Conservation (phyloP, 2,888 invertebrate species). For the Amphipyra berbera region DNA sequence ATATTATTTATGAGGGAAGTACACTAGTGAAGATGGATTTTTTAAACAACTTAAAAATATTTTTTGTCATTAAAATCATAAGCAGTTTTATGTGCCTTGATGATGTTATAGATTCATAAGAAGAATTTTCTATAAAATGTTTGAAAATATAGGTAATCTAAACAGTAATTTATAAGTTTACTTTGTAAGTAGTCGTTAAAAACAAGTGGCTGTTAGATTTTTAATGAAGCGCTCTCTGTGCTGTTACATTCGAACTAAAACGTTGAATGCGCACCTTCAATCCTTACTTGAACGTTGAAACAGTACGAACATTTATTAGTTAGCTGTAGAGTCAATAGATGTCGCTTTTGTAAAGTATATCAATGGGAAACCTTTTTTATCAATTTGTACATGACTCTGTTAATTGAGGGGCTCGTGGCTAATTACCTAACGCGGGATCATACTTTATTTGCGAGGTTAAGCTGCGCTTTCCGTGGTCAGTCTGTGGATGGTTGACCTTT, state of each 20-base stretch:
- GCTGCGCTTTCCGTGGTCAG: no score
- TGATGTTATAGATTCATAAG: neutral
- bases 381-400: no score
- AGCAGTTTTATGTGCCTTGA: no score
- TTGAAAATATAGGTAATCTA: conserved; percentile 1
- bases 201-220: neutral
- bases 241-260: conserved; percentile 7
- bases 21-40: neutral
- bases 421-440: no score
- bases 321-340: conserved; percentile 4
- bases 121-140: neutral
- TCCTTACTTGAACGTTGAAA: neutral
- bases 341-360: conserved; percentile 23
- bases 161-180: neutral
- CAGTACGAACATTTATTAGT: conserved; percentile 10
- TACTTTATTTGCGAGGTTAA: no score
- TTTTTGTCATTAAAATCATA: no score
- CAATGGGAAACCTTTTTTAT: neutral
- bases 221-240: conserved; percentile 30
- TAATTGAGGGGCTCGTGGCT: no score
- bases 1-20: conserved; percentile 19
- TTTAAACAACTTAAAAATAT: no score
- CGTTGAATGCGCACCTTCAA: neutral
- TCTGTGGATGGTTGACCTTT: no score
- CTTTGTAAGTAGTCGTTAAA: neutral